Evolutionary conservation across 2,888 invertebrate genomes (phyloP).

Genomic region (Belgica antarctica): DNA sequence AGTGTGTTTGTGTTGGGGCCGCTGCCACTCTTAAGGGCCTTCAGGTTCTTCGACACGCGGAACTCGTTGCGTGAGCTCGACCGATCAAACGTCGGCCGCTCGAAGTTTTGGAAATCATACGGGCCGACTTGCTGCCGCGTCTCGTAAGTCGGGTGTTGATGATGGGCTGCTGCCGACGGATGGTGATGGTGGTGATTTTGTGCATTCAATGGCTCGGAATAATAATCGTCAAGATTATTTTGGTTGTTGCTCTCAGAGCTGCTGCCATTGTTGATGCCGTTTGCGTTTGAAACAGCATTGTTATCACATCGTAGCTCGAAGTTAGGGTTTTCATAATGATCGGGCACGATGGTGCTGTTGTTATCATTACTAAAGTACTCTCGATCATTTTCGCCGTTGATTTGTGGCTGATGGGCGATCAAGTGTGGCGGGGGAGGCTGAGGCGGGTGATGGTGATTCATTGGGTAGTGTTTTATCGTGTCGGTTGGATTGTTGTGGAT

Average conservation of each 20-base stretch:
- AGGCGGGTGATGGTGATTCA: slow-evolving; percentile 46
- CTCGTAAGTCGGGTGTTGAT: slow-evolving; percentile 17
- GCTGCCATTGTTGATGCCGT: slow-evolving; percentile 14
- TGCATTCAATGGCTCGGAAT: slow-evolving; percentile 53
- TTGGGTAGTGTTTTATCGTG: slow-evolving; percentile 46
- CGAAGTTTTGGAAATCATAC: slow-evolving; percentile 61
- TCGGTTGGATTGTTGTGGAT: slow-evolving; percentile 41
- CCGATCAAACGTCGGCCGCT: slow-evolving; percentile 60
- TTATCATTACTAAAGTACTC: slow-evolving; percentile 50
- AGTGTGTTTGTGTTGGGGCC: slow-evolving; percentile 36
- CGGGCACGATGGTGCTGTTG: slow-evolving; percentile 47
- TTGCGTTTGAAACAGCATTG: slow-evolving; percentile 2
- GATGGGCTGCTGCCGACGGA: slow-evolving; percentile 48
- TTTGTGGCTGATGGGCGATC: slow-evolving; percentile 45
- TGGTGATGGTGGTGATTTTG: slow-evolving; percentile 35
- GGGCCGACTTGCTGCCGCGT: slow-evolving; percentile 13
- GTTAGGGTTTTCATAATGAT: slow-evolving; percentile 56
- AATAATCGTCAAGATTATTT: slow-evolving; percentile 50
- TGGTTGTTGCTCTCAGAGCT: slow-evolving; percentile 45
- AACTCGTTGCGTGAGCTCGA: slow-evolving; percentile 46
- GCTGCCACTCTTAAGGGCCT: slow-evolving; percentile 45
- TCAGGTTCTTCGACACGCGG: slow-evolving; percentile 46
- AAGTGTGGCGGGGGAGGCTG: slow-evolving; percentile 42
- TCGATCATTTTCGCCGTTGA: slow-evolving; percentile 46
- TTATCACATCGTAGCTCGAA: slow-evolving; percentile 50